Conservation (phyloP, 1,140 invertebrate genomes). For the Lasioglossum albipes region DNA sequence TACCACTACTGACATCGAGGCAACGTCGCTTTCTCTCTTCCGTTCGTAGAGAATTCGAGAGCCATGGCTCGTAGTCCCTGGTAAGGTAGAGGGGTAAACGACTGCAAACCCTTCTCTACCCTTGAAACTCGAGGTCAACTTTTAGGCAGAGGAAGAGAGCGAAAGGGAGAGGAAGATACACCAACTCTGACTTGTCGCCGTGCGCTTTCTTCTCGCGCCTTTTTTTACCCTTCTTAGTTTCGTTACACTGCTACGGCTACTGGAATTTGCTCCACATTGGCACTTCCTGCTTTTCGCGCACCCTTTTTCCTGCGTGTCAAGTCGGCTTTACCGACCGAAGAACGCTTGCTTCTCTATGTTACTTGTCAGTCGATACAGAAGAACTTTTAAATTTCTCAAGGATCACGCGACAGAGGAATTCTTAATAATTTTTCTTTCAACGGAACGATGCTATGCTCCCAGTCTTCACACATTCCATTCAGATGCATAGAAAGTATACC, state of each 20-base stretch:
- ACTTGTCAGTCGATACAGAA: constrained; percentile 57
- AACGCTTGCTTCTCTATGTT: constrained; percentile 24
- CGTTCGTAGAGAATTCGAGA: constrained; percentile 67
- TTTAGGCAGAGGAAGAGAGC: constrained; percentile 74
- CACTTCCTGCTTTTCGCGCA: constrained; percentile 68
- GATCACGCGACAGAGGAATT: not conserved
- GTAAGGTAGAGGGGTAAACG: constrained; percentile 63
- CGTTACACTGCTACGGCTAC: constrained; percentile 57
- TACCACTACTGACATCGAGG: constrained; percentile 57
- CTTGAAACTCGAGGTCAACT: constrained; percentile 81
- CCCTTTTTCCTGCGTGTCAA: constrained; percentile 56
- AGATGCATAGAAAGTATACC: not conserved
- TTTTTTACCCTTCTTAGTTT: constrained; percentile 63
- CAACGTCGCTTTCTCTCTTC: constrained; percentile 71
- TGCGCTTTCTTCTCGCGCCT: constrained; percentile 48
- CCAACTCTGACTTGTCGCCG: constrained; percentile 58
- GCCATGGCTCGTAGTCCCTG: constrained; percentile 55
- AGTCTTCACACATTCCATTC: not conserved
- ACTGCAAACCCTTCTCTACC: constrained; percentile 74
- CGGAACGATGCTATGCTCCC: not conserved
- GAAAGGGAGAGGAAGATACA: constrained; percentile 50
- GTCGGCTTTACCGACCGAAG: constrained; percentile 59
- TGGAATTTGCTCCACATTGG: constrained; percentile 68
- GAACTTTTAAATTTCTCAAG: constrained; percentile 29
- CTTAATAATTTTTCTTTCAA: not conserved